Percentiles rank a stretch among this genome's conserved stretches.
Evolutionary conservation across 35 echinoderm and acorn worm genomes (phyloP).

Genomic region (Holothuria glaberrima): DNA sequence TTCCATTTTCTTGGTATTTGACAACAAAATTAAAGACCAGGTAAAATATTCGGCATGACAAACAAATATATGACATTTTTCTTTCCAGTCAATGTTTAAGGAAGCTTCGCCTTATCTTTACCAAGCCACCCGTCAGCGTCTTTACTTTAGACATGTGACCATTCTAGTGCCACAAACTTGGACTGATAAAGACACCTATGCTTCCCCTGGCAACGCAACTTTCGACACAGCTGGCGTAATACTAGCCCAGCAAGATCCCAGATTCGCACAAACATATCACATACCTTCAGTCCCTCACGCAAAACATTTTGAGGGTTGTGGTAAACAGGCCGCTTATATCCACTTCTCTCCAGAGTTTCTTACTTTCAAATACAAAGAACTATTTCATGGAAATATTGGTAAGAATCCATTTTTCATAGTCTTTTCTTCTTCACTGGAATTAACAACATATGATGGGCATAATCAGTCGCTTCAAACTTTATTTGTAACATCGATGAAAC

Average conservation of each 20-base stretch:
- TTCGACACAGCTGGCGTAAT: conserved; percentile 61
- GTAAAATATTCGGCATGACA: not conserved
- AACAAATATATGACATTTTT: conserved; percentile 7
- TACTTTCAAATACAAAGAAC: not conserved
- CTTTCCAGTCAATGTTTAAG: conserved; percentile 61
- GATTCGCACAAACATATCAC: not conserved
- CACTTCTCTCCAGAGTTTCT: not conserved
- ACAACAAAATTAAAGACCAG: too few relatives aligned
- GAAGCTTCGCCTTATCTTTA: conserved; percentile 71
- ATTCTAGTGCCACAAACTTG: conserved; percentile 68
- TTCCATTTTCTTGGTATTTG: too few relatives aligned
- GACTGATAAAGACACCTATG: conserved; percentile 54
- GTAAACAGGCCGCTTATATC: too few relatives aligned
- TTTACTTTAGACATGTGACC: conserved; percentile 72
- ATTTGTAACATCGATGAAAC: too few relatives aligned
- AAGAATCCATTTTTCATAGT: too few relatives aligned
- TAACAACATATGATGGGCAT: too few relatives aligned
- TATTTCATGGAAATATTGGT: conserved; percentile 22
- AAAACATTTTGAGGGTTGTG: conserved; percentile 19
- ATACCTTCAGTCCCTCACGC: not conserved
- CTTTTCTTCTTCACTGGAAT: too few relatives aligned
- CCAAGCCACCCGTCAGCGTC: conserved; percentile 51
- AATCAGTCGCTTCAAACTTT: too few relatives aligned
- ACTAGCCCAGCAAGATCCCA: not conserved
- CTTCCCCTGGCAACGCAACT: conserved; percentile 8